Conservation (phyloP, 2,888 invertebrate species). For the Drosophila merina region DNA sequence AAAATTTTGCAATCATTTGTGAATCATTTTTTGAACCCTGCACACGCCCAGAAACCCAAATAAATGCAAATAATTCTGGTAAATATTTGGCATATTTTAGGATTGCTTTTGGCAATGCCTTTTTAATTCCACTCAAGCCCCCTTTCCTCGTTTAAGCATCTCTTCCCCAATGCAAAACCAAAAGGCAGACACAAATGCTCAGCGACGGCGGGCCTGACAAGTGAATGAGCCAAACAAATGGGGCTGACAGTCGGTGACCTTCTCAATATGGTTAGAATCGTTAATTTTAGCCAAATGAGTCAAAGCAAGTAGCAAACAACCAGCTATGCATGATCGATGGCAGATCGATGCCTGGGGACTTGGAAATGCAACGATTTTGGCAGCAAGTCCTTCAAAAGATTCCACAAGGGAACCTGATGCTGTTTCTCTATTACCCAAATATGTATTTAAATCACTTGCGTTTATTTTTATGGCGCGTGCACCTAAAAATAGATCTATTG, state of each 20-base stretch:
- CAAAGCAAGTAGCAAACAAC: slow-evolving; percentile 43
- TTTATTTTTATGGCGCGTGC: no score
- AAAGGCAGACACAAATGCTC: slow-evolving; percentile 55
- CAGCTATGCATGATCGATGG: slow-evolving; percentile 31
- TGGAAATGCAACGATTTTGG: slow-evolving; percentile 5
- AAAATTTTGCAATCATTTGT: slow-evolving; percentile 16
- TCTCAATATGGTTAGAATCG: slow-evolving; percentile 75
- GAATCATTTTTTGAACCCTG: slow-evolving; percentile 46
- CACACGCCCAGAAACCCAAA: slow-evolving; percentile 30
- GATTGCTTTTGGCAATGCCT: slow-evolving; percentile 66
- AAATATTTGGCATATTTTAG: slow-evolving; percentile 73
- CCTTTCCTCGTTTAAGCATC: background rate
- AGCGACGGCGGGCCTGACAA: slow-evolving; percentile 53
- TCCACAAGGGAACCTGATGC: slow-evolving; percentile 51
- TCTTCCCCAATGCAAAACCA: slow-evolving; percentile 28
- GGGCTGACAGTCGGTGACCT: slow-evolving; percentile 65
- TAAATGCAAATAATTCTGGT: slow-evolving; percentile 54
- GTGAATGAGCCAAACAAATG: slow-evolving; percentile 73
- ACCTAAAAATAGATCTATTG: background rate
- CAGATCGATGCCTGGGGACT: slow-evolving; percentile 24
- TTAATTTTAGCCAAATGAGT: slow-evolving; percentile 71
- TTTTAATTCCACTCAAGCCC: slow-evolving; percentile 38
- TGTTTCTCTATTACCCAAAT: background rate
- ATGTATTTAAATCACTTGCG: background rate
- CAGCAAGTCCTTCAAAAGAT: slow-evolving; percentile 52